Evolutionary conservation across 2,888 invertebrate genomes (phyloP).

Genomic region (Torymus auratus): DNA sequence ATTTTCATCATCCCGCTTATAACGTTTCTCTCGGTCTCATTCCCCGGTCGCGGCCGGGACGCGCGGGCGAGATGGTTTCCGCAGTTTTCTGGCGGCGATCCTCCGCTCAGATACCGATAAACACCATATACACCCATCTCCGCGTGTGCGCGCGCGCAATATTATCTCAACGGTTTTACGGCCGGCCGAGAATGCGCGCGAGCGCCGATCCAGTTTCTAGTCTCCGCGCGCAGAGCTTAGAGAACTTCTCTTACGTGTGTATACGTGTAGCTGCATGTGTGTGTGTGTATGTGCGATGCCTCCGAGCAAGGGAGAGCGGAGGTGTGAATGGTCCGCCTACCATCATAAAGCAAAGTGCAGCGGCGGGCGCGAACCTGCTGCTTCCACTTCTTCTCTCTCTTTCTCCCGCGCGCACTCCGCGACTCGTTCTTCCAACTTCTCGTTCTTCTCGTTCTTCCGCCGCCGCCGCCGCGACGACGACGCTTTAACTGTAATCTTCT

Average conservation of each 20-base stretch:
- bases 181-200: slow-evolving; percentile 65
- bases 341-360: slow-evolving; percentile 68
- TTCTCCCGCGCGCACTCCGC: not conserved
- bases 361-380: slow-evolving; percentile 42
- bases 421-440: not conserved
- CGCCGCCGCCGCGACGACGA: not conserved
- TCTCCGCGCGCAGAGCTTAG: slow-evolving; percentile 10
- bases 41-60: not conserved
- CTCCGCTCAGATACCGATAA: slow-evolving; percentile 67
- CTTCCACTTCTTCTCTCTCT: slow-evolving; percentile 31
- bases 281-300: not conserved
- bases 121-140: slow-evolving; percentile 65
- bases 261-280: not conserved
- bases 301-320: slow-evolving; percentile 55
- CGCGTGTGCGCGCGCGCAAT: slow-evolving; percentile 61
- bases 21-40: not conserved
- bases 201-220: slow-evolving; percentile 59
- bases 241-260: slow-evolving; percentile 13
- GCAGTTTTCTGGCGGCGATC: slow-evolving; percentile 32
- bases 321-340: slow-evolving; percentile 69
- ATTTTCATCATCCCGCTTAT: not conserved
- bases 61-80: slow-evolving; percentile 18
- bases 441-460: slow-evolving; percentile 1
- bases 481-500: slow-evolving; percentile 39
- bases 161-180: slow-evolving; percentile 71